Percentiles rank a stretch among this genome's conserved stretches.
Conservation (phyloP, 1,140 invertebrate species). For the Drosophila nasuta region DNA sequence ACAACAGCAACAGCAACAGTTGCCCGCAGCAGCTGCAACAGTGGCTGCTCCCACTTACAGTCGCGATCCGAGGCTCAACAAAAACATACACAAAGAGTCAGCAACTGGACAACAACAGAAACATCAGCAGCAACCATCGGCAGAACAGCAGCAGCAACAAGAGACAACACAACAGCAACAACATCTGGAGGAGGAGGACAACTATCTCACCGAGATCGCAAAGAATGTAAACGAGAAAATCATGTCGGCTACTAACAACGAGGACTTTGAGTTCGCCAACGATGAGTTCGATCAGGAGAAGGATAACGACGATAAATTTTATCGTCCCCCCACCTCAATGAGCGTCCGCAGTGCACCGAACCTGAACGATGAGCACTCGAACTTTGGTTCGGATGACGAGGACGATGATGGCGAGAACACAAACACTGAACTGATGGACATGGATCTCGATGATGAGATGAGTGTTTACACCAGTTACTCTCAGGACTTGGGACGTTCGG, state of each 20-base stretch:
- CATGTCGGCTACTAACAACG: slow-evolving; percentile 75
- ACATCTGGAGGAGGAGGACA: slow-evolving; percentile 74
- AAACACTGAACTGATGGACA: slow-evolving; percentile 83
- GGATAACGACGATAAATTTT: slow-evolving; percentile 59
- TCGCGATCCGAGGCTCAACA: slow-evolving; percentile 78
- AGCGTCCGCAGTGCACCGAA: slow-evolving; percentile 82
- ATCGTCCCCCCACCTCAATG: slow-evolving; percentile 78
- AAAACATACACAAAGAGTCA: slow-evolving; percentile 78
- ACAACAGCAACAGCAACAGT: slow-evolving; percentile 1
- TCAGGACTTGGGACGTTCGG: slow-evolving; percentile 63
- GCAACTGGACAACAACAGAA: slow-evolving; percentile 10
- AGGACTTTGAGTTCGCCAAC: slow-evolving; percentile 78
- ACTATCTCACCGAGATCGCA: slow-evolving; percentile 81
- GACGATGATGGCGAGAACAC: slow-evolving; percentile 75
- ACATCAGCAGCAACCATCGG: slow-evolving; percentile 10
- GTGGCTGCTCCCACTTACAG: slow-evolving; percentile 57
- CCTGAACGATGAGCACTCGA: slow-evolving; percentile 77
- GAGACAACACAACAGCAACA: not conserved
- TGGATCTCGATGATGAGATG: slow-evolving; percentile 83
- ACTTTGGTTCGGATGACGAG: slow-evolving; percentile 66
- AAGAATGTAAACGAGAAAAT: slow-evolving; percentile 84
- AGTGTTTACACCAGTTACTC: slow-evolving; percentile 84
- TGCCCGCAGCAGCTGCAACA: slow-evolving; percentile 3
- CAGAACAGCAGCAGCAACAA: not conserved
- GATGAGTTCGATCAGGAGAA: slow-evolving; percentile 76